Evolutionary conservation across 2,888 invertebrate genomes (phyloP), one percentile per base, ranked within the genome.

Genomic region (Eulithis prunata): DNA sequence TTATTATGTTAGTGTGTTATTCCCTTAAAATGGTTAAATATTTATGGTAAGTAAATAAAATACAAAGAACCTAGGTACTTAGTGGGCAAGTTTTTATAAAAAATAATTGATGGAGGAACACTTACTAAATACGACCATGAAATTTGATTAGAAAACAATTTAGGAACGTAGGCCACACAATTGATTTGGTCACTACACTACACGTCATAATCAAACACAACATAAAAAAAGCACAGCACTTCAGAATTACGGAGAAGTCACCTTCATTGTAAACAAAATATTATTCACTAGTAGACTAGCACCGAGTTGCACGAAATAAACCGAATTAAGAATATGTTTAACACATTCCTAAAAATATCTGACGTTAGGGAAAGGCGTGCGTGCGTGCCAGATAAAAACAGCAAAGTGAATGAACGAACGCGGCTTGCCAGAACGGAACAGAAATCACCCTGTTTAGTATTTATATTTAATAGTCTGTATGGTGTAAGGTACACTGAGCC

Each of bases 231-330:
- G 36, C 55, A 36, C n/a, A 38, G 13, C 38, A 10, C 13, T 7
- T 8, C 1, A 32, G 32, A 32, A 32, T 32, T 32, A 4, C 32
- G 6, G 32, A 5, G 32, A 5, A 41, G 10, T 41, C 41, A 41
- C 41, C 5, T 10, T 41, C 6, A 41, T 8, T 8, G 10, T 8
- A 41, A 38, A 53, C 10, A 41, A 13, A n/a, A 5, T 41, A 14
- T 41, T 54, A 13, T 4, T 54, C 14, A 47, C 21, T 6, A 70
- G 59, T 70, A 64, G 63, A 57, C 63, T 58, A 51, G 66, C 62
- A 64, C 65, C 56, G 68, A 60, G 49, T 21, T n/a, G 49, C 49
- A 21, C 49, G 21, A 7, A 10, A 21, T 49, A 7, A 49, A 49
- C 21, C 11, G 4, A 11, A 49, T 2, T 21, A 12, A 21, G 10